These are phyloP conservation scores for Lanistes nyassanus DNA, from an alignment of 1,140 invertebrate genomes.

Conservation along the genomic window DNA sequence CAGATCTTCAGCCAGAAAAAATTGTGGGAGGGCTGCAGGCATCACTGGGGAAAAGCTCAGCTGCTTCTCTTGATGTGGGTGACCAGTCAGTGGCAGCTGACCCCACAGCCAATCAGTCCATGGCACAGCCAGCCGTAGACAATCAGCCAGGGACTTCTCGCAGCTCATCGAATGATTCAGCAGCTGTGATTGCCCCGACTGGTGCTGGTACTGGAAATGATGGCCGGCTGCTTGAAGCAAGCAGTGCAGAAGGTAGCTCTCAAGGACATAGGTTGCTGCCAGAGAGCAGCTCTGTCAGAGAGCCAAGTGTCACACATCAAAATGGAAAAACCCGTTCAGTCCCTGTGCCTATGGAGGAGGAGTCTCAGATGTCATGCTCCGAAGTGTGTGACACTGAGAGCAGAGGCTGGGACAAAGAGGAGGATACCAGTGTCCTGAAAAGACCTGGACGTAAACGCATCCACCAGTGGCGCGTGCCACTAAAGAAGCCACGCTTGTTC, in stretches of 20 bases:
- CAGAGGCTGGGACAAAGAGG: background rate
- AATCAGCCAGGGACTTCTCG: background rate
- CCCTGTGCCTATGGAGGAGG: background rate
- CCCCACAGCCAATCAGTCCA: background rate
- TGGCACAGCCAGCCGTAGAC: background rate
- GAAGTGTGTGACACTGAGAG: background rate
- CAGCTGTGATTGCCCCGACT: background rate
- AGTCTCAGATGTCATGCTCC: background rate
- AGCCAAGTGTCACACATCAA: background rate
- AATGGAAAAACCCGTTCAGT: background rate
- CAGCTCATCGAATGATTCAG: background rate
- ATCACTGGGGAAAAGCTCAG: background rate
- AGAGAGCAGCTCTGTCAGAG: background rate
- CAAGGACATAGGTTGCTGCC: background rate
- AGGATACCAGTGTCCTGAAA: background rate
- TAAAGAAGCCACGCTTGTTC: constrained; percentile 37
- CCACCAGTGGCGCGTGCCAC: constrained; percentile 11
- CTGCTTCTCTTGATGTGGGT: background rate
- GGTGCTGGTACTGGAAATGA: background rate
- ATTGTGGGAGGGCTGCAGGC: background rate
- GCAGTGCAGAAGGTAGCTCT: background rate
- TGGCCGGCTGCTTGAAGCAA: too few relatives aligned
- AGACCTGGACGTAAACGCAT: background rate
- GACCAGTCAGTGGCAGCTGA: background rate
- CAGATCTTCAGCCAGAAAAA: constrained; percentile 8